phyloP scores from a whole-genome alignment of 2,888 invertebrate genomes.

The Eristalinus sepulchralis region DNA sequence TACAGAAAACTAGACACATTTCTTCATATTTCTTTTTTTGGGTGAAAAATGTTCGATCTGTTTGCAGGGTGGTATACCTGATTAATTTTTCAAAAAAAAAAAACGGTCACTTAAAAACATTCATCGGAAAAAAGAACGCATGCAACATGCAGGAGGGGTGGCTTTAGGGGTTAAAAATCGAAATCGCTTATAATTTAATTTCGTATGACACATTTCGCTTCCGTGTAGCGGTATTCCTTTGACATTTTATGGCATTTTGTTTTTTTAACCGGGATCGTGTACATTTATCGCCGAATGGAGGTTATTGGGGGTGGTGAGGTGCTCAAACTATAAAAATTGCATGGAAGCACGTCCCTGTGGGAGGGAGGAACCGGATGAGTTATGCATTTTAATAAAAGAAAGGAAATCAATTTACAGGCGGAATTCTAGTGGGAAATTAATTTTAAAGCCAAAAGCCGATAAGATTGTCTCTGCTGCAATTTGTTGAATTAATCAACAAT shows the following conservation, averaged over 20 bases:
- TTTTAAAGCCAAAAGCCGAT: constrained; percentile 13
- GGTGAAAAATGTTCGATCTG: not conserved
- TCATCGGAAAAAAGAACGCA: not conserved
- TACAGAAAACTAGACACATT: constrained; percentile 79
- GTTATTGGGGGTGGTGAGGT: not conserved
- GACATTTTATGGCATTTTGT: constrained; percentile 61
- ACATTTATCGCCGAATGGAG: not conserved
- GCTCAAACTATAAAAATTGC: not conserved
- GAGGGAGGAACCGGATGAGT: constrained; percentile 3
- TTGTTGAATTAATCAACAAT: not conserved
- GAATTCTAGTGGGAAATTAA: constrained; percentile 54
- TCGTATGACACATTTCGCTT: not conserved
- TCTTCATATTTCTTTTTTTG: constrained; percentile 30
- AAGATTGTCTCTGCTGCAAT: not conserved
- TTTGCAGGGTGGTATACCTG: not conserved
- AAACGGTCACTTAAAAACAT: not conserved
- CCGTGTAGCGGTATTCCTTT: constrained; percentile 35
- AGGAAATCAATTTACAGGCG: constrained; percentile 26
- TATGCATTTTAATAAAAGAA: constrained; percentile 50
- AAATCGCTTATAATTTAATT: not conserved
- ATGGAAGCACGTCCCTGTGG: constrained; percentile 31
- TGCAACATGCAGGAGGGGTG: not conserved
- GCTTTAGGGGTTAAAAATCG: not conserved
- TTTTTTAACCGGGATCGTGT: constrained; percentile 39
- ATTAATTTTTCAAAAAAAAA: not conserved